Base-by-base conservation (phyloP, 2,797 vertebrate genomes). In the Scyliorhinus canicula region DNA sequence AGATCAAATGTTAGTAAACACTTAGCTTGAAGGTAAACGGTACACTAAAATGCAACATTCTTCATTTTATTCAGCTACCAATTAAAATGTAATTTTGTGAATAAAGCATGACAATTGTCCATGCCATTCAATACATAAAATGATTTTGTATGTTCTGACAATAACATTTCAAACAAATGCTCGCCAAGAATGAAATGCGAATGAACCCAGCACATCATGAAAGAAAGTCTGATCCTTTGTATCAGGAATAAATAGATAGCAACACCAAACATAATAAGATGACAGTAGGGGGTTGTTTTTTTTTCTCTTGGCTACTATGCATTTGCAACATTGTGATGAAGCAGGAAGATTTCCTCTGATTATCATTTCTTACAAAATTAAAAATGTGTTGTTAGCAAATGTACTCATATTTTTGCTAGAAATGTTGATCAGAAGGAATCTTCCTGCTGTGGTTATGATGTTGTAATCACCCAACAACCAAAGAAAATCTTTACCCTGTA, bases 391-490 rank as follows among this genome's bases (percentile, higher is more conserved):
- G 4, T 55, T 57, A 35, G 28, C 55, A 12, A 31, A 52, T 88
- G 4, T 19, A 57, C 35, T n/a, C 40, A n/a, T 90, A 55, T 35
- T 88, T 90, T 57, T 16, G 7, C 40, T 26, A 82, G 40, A 82
- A 82, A 47, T 82, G 1, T 4, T 90, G 86, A 60, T n/a, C 55
- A 60, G 55, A 90, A 60, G 6, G 40, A 57, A 57, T 88, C 31
- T 57, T 88, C 86, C 52, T 60, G 86, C 86, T 90, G 86, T 90
- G 86, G 16, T 7, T 57, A 88, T 88, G 85, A 88, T 57, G 55
- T 90, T 16, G 19, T 16, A 40, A 57, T 60, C 86, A 57, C 55
- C 19, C 35, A 35, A 35, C 55, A 60, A 57, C 52, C 86, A 90
- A 60, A 60, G 86, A 21, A 90, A 60, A 82, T 82, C 86, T 90